Evolutionary conservation across 2,888 invertebrate genomes (phyloP).

Genomic region (Pelosia muscerda): DNA sequence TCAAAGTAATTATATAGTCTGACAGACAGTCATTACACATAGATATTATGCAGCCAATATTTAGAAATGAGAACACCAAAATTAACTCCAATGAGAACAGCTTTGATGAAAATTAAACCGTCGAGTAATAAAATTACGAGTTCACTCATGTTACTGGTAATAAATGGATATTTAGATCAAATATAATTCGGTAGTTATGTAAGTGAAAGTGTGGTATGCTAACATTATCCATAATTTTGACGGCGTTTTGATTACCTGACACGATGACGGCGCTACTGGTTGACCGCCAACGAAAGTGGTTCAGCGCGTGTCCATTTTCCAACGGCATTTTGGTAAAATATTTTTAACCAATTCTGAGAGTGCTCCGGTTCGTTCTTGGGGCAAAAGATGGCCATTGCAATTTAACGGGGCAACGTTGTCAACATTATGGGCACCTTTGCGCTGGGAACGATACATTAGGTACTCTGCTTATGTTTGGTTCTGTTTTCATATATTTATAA

Average conservation of each 20-base stretch:
- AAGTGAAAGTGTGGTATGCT: constrained; percentile 52
- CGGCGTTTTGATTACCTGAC: constrained; percentile 23
- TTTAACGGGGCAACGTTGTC: no score
- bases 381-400: no score
- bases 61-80: background rate
- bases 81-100: background rate
- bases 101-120: constrained; percentile 6
- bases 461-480: no score
- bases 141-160: background rate
- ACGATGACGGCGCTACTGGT: constrained; percentile 52
- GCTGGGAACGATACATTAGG: no score
- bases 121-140: background rate
- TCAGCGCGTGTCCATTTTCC: constrained; percentile 42
- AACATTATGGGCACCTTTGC: no score
- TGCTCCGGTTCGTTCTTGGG: no score
- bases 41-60: constrained; percentile 1
- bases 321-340: constrained; percentile 13
- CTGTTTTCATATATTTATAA: no score
- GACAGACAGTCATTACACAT: background rate
- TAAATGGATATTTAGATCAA: constrained; percentile 22
- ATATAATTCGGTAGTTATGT: constrained; percentile 36
- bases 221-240: constrained; percentile 35
- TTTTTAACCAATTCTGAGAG: background rate
- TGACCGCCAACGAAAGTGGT: constrained; percentile 68
- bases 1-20: background rate